Evolutionary conservation across 1,140 invertebrate genomes (phyloP), one percentile per base, ranked within the genome.

Genomic region (Platyura marginata): DNA sequence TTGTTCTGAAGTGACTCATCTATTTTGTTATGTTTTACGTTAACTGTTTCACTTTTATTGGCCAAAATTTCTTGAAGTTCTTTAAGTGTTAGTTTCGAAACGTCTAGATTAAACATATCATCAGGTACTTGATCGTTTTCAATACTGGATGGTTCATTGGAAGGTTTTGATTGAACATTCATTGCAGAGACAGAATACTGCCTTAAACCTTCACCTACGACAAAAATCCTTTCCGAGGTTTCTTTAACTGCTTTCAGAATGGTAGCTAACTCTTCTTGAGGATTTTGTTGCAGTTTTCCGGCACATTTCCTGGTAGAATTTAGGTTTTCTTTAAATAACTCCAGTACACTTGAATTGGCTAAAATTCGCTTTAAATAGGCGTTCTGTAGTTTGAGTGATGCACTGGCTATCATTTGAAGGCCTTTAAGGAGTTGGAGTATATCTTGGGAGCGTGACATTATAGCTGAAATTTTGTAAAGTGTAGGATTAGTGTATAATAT

Each of bases 301-400:
- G 57, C 13, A 29, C 45, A 47, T 6, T 53, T 48, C 32, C 38
- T 4, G 35, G 51, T 47, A 42, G 46, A 46, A 51, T 45, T 56
- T 29, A 61, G 49, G 49, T 66, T 68, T 25, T 46, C 52, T 44
- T 66, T 54, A 35, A 67, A 42, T 25, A 67, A 46, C 40, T 64
- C 63, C 44, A 61, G 69, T 18, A 77, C 46, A 53, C 68, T 77
- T 21, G 75, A 79, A 49, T 75, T 77, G 56, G 63, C 61, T 70
- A 74, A 75, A 46, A 75, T 57, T 49, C 67, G 53, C 55, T 63
- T 66, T 52, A 66, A 56, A 50, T 63, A 57, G 43, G 65, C 56
- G 49, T 70, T 61, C 50, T 78, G 72, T 38, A 73, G 52, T 54
- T 70, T 71, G 25, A 64, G 50, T 34, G 67, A 65, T 37, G 74